Conservation (phyloP, 1,140 invertebrate species). For the Popillia japonica region DNA sequence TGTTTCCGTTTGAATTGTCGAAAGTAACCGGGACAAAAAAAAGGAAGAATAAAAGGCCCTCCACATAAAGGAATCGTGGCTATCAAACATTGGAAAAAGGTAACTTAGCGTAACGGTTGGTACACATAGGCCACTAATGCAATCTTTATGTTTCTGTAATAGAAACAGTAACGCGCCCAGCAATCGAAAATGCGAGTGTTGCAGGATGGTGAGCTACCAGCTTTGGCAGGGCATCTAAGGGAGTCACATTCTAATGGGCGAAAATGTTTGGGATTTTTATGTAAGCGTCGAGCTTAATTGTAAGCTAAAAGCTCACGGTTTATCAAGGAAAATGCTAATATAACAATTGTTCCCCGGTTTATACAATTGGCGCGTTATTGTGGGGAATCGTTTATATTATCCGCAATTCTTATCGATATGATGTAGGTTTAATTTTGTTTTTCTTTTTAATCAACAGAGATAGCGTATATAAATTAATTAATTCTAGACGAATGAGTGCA, state of each 20-base stretch:
- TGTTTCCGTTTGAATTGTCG: conserved; percentile 31
- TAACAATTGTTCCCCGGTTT: conserved; percentile 23
- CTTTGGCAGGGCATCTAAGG: not conserved
- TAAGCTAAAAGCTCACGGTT: conserved; percentile 34
- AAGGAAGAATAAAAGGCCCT: conserved; percentile 38
- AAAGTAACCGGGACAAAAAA: conserved; percentile 2
- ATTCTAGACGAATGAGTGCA: conserved; percentile 47
- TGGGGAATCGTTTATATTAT: not conserved
- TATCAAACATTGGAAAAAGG: conserved; percentile 53
- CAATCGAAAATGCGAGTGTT: conserved; percentile 49
- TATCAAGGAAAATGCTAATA: conserved; percentile 36
- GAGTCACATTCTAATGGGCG: conserved; percentile 8
- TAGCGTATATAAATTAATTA: conserved; percentile 51
- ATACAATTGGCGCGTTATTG: conserved; percentile 13
- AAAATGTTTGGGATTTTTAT: conserved; percentile 7
- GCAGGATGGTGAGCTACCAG: conserved; percentile 41
- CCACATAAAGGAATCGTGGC: conserved; percentile 45
- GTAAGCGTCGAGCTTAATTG: conserved; percentile 25
- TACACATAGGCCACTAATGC: conserved; percentile 55
- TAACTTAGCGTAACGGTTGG: conserved; percentile 54
- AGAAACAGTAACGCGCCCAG: conserved; percentile 54
- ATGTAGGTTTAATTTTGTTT: conserved; percentile 20
- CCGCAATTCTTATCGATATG: not conserved
- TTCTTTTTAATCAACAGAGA: conserved; percentile 38
- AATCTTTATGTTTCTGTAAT: conserved; percentile 57